Conservation (phyloP, 2,888 invertebrate species). For the Limnephilus lunatus region DNA sequence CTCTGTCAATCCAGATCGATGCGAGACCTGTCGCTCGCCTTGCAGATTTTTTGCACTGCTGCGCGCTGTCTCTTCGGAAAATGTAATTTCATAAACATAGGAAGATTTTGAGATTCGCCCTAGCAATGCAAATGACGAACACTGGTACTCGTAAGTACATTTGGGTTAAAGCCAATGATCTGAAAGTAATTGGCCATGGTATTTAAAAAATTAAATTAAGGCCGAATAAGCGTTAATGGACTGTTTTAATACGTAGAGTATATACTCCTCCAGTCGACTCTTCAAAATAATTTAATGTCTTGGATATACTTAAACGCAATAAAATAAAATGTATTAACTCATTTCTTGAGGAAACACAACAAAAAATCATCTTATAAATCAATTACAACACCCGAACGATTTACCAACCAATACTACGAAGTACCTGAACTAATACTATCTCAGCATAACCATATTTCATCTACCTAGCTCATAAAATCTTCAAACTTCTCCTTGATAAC, state of each 20-base stretch:
- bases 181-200: not conserved
- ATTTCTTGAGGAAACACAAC: too few species aligned
- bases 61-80: not conserved
- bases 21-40: conserved; percentile 54
- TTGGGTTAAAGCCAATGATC: not conserved
- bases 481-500: too few species aligned
- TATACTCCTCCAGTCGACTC: not conserved
- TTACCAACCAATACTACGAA: too few species aligned
- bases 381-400: too few species aligned
- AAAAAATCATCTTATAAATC: too few species aligned
- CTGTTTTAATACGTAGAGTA: not conserved
- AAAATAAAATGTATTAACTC: too few species aligned
- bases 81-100: not conserved
- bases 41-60: conserved; percentile 49
- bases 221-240: too few species aligned
- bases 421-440: too few species aligned
- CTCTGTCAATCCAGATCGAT: conserved; percentile 58
- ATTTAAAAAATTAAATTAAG: not conserved
- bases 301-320: too few species aligned
- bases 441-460: too few species aligned
- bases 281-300: too few species aligned
- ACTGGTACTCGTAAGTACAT: not conserved
- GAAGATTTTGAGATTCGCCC: not conserved
- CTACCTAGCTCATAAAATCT: too few species aligned
- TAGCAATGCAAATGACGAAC: not conserved